Conservation (phyloP, 2,888 invertebrate genomes). For the Alcis repandata region DNA sequence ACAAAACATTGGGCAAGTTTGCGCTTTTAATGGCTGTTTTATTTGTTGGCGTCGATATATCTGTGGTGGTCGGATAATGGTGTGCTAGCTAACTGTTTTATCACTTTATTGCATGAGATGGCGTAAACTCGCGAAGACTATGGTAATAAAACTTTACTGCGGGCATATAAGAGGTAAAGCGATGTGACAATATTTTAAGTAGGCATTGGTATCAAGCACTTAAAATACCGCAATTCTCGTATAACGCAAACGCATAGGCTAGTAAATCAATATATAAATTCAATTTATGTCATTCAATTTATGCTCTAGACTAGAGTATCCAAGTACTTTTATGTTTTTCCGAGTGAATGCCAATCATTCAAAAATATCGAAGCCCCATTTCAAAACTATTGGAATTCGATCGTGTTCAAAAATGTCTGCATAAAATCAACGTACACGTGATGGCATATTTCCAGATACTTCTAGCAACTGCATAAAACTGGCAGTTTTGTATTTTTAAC, state of each 20-base stretch:
- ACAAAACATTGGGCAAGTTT: constrained; percentile 80
- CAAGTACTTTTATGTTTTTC: too few species aligned
- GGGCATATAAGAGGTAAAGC: constrained; percentile 50
- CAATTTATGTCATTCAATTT: too few species aligned
- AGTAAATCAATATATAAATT: too few species aligned
- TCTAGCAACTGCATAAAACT: not conserved
- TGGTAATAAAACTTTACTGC: constrained; percentile 76
- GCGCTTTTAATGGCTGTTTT: constrained; percentile 78
- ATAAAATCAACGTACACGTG: constrained; percentile 21
- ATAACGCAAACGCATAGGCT: too few species aligned
- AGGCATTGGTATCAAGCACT: not conserved
- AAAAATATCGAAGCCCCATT: constrained; percentile 19
- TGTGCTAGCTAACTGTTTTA: constrained; percentile 83
- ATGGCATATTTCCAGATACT: not conserved
- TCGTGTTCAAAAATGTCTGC: constrained; percentile 21
- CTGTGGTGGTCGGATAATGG: constrained; percentile 73
- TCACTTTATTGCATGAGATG: constrained; percentile 85
- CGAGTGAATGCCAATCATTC: not conserved
- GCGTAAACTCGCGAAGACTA: constrained; percentile 77
- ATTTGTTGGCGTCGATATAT: constrained; percentile 82
- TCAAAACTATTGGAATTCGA: constrained; percentile 17
- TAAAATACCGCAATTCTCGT: too few species aligned
- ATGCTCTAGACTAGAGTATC: too few species aligned
- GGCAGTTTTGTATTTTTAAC: not conserved
- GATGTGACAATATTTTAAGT: constrained; percentile 29